Percentiles rank a stretch among this genome's conserved stretches.
These are phyloP conservation scores for Channa argus DNA, from an alignment of 2,113 vertebrate species.

Conservation along the genomic window DNA sequence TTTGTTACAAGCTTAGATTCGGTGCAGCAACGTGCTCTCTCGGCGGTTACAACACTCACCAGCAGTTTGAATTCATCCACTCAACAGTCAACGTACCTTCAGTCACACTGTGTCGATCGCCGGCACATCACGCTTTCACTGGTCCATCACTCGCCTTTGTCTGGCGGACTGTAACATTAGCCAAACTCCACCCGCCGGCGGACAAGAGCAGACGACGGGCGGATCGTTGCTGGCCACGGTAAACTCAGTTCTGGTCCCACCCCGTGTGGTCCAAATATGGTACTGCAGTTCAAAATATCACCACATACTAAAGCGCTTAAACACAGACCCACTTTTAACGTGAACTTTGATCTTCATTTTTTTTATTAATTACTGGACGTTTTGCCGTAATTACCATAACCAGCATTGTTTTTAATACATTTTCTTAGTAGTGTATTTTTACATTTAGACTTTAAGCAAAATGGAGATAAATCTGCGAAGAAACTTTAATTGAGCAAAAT, in stretches of 20 bases:
- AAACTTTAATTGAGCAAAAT: no score
- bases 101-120: slow-evolving; percentile 7
- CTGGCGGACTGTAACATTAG: slow-evolving; percentile 27
- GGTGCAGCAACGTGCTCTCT: not conserved
- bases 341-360: no score
- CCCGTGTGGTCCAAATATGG: slow-evolving; percentile 12
- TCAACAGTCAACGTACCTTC: slow-evolving; percentile 34
- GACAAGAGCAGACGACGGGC: slow-evolving; percentile 21
- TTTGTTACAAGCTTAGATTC: not conserved
- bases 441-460: no score
- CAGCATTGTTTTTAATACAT: no score
- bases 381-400: no score
- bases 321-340: no score
- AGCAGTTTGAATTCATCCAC: not conserved
- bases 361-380: no score
- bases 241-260: not conserved
- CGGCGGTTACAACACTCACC: not conserved
- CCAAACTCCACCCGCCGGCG: slow-evolving; percentile 66
- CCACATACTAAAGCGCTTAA: no score
- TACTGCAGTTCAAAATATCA: no score
- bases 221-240: not conserved
- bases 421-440: no score
- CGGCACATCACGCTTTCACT: not conserved
- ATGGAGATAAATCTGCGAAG: no score
- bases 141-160: slow-evolving; percentile 67